phyloP scores from a whole-genome alignment of 2,888 invertebrate species.

The Pristionchus arcanus region DNA sequence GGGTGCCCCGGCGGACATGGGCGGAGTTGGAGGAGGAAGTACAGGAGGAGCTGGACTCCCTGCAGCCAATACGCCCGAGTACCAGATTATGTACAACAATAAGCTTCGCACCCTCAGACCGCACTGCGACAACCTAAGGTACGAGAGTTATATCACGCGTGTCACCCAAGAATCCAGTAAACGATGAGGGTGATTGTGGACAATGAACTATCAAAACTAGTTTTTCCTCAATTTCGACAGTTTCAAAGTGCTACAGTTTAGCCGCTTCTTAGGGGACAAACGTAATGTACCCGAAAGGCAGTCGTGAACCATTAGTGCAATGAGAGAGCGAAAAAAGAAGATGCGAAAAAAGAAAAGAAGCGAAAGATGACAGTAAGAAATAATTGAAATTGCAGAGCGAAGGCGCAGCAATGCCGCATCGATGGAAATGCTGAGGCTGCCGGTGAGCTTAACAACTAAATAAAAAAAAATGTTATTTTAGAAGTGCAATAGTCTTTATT shows the following conservation, averaged over 20 bases:
- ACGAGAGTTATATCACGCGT: neutral
- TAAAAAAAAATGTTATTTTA: neutral
- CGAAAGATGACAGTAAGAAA: neutral
- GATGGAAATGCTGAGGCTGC: slow-evolving; percentile 52
- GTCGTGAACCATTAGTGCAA: too few relatives aligned
- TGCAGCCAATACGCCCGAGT: slow-evolving; percentile 4
- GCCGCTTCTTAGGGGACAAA: too few relatives aligned
- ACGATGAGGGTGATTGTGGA: too few relatives aligned
- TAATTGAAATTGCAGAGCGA: slow-evolving; percentile 58
- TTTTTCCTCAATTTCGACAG: too few relatives aligned
- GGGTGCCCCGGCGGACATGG: slow-evolving; percentile 29
- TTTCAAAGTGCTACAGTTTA: too few relatives aligned
- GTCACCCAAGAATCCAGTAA: too few relatives aligned
- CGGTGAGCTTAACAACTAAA: neutral
- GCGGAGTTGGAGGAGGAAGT: neutral
- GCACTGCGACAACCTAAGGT: slow-evolving; percentile 64
- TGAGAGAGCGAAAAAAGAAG: neutral
- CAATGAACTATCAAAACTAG: too few relatives aligned
- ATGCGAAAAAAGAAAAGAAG: neutral
- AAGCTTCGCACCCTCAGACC: slow-evolving; percentile 62
- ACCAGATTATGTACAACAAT: slow-evolving; percentile 61
- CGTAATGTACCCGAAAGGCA: too few relatives aligned
- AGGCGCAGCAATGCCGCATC: slow-evolving; percentile 57
- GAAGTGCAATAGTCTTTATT: neutral
- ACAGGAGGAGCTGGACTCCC: neutral